Evolutionary conservation across 2,888 invertebrate genomes (phyloP).

Genomic region (Pyrocoelia pectoralis): DNA sequence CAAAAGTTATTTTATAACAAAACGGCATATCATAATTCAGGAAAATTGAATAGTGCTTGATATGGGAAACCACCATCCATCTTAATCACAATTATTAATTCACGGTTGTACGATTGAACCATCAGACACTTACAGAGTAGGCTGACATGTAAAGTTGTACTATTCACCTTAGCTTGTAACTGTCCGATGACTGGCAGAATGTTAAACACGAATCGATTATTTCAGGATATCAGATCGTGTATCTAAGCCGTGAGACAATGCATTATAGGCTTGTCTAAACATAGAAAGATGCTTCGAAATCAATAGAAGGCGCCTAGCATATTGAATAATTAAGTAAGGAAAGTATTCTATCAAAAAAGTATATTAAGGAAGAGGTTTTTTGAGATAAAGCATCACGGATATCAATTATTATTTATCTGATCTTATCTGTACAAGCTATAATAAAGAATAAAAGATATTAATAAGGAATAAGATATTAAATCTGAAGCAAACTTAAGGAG

Average conservation of each 20-base stretch:
- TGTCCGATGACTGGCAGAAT: slow-evolving; percentile 54
- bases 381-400: neutral
- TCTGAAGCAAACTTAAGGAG: slow-evolving; percentile 31
- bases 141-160: slow-evolving; percentile 47
- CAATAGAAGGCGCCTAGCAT: slow-evolving; percentile 41
- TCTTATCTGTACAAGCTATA: neutral
- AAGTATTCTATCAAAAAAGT: neutral
- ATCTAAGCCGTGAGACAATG: slow-evolving; percentile 54
- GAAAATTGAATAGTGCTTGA: slow-evolving; percentile 7
- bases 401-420: neutral
- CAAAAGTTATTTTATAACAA: neutral
- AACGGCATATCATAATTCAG: slow-evolving; percentile 4
- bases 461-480: slow-evolving; percentile 47
- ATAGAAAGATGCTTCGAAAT: slow-evolving; percentile 50
- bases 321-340: neutral
- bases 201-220: slow-evolving; percentile 55
- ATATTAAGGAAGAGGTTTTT: neutral
- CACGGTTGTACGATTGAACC: slow-evolving; percentile 46
- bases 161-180: slow-evolving; percentile 34
- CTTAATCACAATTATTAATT: slow-evolving; percentile 46
- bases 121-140: slow-evolving; percentile 43
- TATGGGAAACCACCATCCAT: slow-evolving; percentile 38
- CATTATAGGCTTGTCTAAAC: slow-evolving; percentile 55
- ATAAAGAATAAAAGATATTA: slow-evolving; percentile 30
- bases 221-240: slow-evolving; percentile 54